A percentile compares a stretch with the other conserved stretches of the same genome.
Conservation (phyloP, 2,113 vertebrate species). For the Ophthalmolycus amberensis region DNA sequence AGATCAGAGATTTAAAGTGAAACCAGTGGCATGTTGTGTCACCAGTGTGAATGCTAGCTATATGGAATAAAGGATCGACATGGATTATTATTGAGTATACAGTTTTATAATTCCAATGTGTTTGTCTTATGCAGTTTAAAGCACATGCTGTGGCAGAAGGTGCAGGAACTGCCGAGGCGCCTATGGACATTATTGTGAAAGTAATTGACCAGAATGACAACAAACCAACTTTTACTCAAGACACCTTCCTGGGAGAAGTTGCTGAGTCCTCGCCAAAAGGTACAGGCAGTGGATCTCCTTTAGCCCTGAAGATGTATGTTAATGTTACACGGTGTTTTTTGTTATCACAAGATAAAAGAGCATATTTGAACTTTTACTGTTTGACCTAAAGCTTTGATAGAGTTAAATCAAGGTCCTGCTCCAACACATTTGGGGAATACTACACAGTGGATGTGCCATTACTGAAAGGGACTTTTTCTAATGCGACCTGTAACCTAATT, state of each 20-base stretch:
- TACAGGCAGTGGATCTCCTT: conserved; percentile 23
- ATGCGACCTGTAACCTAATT: background rate
- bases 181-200: conserved; percentile 73
- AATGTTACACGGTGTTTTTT: background rate
- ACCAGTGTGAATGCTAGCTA: background rate
- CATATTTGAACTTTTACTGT: background rate
- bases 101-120: background rate
- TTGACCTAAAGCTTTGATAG: background rate
- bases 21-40: background rate
- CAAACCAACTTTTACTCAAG: conserved; percentile 69
- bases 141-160: conserved; percentile 45
- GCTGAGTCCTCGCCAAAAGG: conserved; percentile 69
- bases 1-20: background rate
- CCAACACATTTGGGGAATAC: background rate
- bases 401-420: background rate
- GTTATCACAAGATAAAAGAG: background rate
- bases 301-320: background rate
- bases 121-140: conserved; percentile 59
- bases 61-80: background rate
- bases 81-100: background rate
- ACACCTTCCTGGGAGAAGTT: conserved; percentile 71
- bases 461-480: background rate
- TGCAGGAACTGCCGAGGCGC: background rate
- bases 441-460: background rate
- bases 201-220: conserved; percentile 83